phyloP scores from a whole-genome alignment of 2,113 vertebrate genomes.

The Microcebus jonahi region DNA sequence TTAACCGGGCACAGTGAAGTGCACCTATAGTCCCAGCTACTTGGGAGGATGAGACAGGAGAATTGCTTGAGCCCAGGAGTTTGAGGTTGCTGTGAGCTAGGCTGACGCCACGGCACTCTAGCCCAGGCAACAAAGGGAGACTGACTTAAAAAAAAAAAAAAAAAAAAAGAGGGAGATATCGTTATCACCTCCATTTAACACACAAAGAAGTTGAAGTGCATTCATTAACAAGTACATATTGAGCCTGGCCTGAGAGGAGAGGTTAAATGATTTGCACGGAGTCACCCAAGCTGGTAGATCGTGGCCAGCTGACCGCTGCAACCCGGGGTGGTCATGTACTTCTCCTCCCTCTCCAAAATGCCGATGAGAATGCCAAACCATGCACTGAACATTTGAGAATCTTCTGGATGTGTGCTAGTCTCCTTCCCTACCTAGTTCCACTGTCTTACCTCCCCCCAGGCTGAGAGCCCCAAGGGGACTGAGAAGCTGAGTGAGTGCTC shows the following conservation, averaged over 20 bases:
- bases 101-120: too few relatives aligned
- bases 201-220: not conserved
- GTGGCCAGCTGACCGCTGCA: not conserved
- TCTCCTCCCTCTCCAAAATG: not conserved
- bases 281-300: rapidly evolving
- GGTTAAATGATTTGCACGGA: not conserved
- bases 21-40: too few relatives aligned
- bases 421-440: not conserved
- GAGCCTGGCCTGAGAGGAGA: not conserved
- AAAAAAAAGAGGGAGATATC: too few relatives aligned
- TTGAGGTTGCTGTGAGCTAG: too few relatives aligned
- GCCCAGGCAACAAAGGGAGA: too few relatives aligned
- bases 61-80: too few relatives aligned
- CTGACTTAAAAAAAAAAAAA: too few relatives aligned
- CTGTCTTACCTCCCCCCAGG: not conserved
- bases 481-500: not conserved
- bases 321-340: rapidly evolving
- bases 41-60: too few relatives aligned
- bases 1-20: too few relatives aligned
- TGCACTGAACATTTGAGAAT: rapidly evolving
- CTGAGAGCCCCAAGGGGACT: not conserved
- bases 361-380: not conserved
- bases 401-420: not conserved
- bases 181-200: not conserved
- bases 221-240: not conserved